Conservation (phyloP, 2,888 invertebrate genomes). For the Caenorhabditis becei region DNA sequence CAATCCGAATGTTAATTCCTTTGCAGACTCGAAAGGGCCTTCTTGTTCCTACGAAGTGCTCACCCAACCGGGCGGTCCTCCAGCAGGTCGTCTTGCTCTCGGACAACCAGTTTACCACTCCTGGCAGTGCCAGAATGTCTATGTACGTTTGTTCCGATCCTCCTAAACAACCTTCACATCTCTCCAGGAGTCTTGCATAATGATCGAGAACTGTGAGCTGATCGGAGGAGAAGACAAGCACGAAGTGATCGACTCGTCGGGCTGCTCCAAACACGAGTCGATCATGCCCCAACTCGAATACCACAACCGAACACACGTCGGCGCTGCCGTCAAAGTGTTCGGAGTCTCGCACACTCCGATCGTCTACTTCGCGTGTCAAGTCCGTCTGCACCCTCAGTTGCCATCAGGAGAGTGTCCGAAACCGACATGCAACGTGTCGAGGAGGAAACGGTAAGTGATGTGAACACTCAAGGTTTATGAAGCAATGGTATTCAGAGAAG, state of each 20-base stretch:
- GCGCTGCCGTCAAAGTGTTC: slow-evolving; percentile 71
- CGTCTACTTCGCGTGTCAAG: slow-evolving; percentile 75
- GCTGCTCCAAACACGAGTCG: slow-evolving; percentile 70
- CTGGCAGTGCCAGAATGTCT: slow-evolving; percentile 72
- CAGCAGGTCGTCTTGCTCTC: slow-evolving; percentile 57
- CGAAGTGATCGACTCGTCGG: slow-evolving; percentile 68
- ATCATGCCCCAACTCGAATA: slow-evolving; percentile 74
- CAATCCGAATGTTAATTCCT: too few relatives aligned
- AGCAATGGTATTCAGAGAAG: slow-evolving; percentile 24
- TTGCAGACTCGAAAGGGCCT: slow-evolving; percentile 49
- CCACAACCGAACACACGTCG: slow-evolving; percentile 70
- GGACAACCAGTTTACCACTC: slow-evolving; percentile 72
- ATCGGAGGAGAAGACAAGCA: slow-evolving; percentile 70
- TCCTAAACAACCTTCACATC: too few relatives aligned
- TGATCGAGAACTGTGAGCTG: slow-evolving; percentile 67
- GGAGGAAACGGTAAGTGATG: slow-evolving; percentile 29
- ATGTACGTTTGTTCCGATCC: slow-evolving; percentile 25
- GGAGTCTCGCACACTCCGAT: slow-evolving; percentile 74
- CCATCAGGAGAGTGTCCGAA: slow-evolving; percentile 56
- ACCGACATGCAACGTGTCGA: slow-evolving; percentile 45
- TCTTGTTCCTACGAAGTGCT: slow-evolving; percentile 63
- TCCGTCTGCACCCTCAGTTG: slow-evolving; percentile 68
- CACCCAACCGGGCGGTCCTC: slow-evolving; percentile 41
- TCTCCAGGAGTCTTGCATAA: slow-evolving; percentile 61
- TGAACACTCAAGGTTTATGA: too few relatives aligned